These are phyloP conservation scores for Rhagoletis pomonella DNA, from an alignment of 1,140 invertebrate species.

Conservation along the genomic window DNA sequence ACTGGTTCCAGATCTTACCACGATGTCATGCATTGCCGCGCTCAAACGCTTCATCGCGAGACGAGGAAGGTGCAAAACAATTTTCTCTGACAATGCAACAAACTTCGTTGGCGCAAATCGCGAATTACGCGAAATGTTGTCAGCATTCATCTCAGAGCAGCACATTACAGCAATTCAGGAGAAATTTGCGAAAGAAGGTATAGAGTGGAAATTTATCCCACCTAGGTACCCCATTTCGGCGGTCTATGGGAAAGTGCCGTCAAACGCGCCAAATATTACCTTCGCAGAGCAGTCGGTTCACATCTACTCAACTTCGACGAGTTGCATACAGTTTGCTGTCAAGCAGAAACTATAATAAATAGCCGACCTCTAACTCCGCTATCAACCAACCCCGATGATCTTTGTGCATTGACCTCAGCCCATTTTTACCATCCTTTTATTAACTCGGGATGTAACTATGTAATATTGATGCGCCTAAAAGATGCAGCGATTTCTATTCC, in stretches of 20 bases:
- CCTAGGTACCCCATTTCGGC: constrained; percentile 29
- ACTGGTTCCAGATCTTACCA: constrained; percentile 52
- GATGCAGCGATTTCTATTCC: too few species aligned
- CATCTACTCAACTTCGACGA: constrained; percentile 37
- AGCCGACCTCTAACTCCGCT: constrained; percentile 36
- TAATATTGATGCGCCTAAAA: too few species aligned
- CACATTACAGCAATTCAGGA: too few species aligned
- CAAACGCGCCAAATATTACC: constrained; percentile 29
- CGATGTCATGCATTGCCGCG: constrained; percentile 66
- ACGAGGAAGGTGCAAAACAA: constrained; percentile 59
- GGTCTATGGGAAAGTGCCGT: constrained; percentile 52
- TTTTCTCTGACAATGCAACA: constrained; percentile 65
- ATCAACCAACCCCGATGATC: constrained; percentile 1
- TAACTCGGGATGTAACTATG: too few species aligned
- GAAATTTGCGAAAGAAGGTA: too few species aligned
- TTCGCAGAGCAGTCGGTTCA: neutral
- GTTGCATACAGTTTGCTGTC: constrained; percentile 12
- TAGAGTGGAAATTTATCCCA: neutral
- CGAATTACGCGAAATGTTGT: constrained; percentile 59
- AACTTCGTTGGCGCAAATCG: constrained; percentile 59
- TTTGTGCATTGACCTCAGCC: too few species aligned
- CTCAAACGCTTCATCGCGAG: constrained; percentile 67
- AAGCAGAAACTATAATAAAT: constrained; percentile 50
- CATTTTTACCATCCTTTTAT: too few species aligned
- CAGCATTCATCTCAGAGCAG: too few species aligned